Conservation (phyloP, 2,888 invertebrate genomes). For the Schizotus pectinicornis region DNA sequence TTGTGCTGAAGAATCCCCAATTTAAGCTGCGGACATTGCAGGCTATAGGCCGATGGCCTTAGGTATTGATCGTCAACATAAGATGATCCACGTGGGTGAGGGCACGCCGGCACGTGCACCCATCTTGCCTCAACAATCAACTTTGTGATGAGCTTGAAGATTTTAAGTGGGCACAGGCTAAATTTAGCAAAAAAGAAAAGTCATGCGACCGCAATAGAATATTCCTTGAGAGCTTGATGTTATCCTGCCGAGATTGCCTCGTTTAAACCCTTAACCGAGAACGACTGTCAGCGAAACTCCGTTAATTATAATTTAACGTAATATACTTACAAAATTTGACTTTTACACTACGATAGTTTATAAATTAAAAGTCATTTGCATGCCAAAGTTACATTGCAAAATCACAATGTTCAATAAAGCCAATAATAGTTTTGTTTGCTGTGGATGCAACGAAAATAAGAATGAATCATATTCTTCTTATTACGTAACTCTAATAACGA, state of each 20-base stretch:
- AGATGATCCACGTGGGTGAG: conserved; percentile 34
- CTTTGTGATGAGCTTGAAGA: background rate
- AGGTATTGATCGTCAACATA: conserved; percentile 34
- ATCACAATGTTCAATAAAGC: no score
- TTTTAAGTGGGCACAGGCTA: conserved; percentile 2
- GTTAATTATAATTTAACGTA: no score
- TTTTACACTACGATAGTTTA: no score
- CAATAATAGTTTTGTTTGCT: no score
- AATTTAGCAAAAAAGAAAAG: conserved; percentile 16
- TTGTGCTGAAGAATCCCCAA: no score
- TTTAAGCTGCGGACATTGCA: background rate
- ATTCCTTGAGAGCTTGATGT: conserved; percentile 11
- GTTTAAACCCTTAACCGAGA: conserved; percentile 11
- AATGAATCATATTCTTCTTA: conserved; percentile 6
- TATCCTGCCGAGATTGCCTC: background rate
- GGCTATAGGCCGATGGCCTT: conserved; percentile 22
- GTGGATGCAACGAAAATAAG: background rate
- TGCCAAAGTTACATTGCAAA: no score
- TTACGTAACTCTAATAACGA: conserved; percentile 1
- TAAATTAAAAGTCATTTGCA: no score
- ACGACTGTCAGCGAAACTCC: conserved; percentile 18
- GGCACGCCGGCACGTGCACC: conserved; percentile 28
- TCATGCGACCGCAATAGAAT: conserved; percentile 5
- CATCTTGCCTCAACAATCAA: background rate
- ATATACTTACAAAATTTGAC: no score